Conservation (phyloP, 37 sponge, comb jelly and placozoan species). For the Hexactinellida sp. region DNA sequence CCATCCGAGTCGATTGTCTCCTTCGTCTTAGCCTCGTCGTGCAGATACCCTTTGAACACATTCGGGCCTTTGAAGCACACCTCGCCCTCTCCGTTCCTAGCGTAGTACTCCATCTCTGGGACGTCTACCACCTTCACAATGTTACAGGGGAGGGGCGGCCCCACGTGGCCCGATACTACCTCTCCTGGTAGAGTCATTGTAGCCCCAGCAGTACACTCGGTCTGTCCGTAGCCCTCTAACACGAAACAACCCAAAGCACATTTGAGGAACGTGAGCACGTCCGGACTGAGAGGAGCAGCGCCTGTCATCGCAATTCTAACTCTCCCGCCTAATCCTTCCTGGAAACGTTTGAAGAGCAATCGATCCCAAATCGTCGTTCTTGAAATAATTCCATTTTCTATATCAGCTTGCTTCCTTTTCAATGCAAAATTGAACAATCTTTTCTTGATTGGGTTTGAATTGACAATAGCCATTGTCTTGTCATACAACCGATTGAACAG, state of each 20-base stretch:
- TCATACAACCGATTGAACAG: constrained; percentile 88
- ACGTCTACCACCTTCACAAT: constrained; percentile 77
- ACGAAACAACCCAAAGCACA: constrained; percentile 63
- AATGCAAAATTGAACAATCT: background rate
- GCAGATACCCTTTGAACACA: constrained; percentile 73
- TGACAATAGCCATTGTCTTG: constrained; percentile 35
- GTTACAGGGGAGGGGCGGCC: constrained; percentile 54
- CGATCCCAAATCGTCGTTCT: constrained; percentile 65
- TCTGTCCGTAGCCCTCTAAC: constrained; percentile 94
- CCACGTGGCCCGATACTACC: constrained; percentile 62
- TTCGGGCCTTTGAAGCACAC: constrained; percentile 79
- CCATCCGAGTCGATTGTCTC: constrained; percentile 82
- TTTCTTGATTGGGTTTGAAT: background rate
- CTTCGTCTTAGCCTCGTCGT: constrained; percentile 68
- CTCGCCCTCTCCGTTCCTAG: constrained; percentile 76
- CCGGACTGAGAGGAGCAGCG: constrained; percentile 76
- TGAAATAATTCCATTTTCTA: constrained; percentile 42
- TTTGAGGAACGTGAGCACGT: constrained; percentile 63
- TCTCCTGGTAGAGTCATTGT: constrained; percentile 50
- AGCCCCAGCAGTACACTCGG: constrained; percentile 67
- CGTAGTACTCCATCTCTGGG: constrained; percentile 81
- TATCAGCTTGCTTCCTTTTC: background rate
- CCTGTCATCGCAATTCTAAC: constrained; percentile 65
- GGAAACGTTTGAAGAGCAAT: constrained; percentile 67
- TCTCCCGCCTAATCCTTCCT: constrained; percentile 65